Base-by-base conservation (phyloP, 2,113 vertebrate species). In the Siniperca knerii region DNA sequence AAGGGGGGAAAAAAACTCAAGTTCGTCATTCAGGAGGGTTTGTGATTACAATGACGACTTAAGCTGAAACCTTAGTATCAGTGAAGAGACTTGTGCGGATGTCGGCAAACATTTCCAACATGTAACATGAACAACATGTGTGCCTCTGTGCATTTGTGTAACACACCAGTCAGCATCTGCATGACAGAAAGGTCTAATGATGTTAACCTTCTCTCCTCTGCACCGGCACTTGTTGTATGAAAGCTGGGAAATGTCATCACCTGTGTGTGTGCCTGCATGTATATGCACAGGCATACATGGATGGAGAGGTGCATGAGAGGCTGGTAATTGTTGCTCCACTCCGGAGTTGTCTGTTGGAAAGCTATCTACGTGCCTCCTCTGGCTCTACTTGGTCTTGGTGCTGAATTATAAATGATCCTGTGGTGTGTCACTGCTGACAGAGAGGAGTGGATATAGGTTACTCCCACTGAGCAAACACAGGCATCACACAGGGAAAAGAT, bases 351-450 rank as follows among this genome's bases (percentile, higher is more conserved):
- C 23, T 80, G 75, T 8, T 44, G 71, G 58, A 80, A 75, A 85
- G 61, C 65, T 40, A 54, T 25, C 69, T 4, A 10, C 44, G 48
- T 12, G 84, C 52, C 58, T 80, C 65, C 86, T 62, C 66, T 66
- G 84, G 50, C 80, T 83, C 70, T 62, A 10, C 75, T 84, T 58
- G 76, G 70, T 75, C 67, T 86, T 62, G 1, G n/a, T 23, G 69
- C 80, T 94, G 89, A 93, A 94, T 92, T 89, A 93, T 92, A 87
- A 92, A 92, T 92, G 77, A 92, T n/a, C 42, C 71, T 81, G 87
- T 77, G 79, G 79, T 62, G 81, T 82, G 84, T 77, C 71, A 29
- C 40, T n/a, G 62, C 77, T 75, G 88, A 84, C 79, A 85, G 85
- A 84, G 58, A 37, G 87, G 75, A 73, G 72, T 71, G 83, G 81